Conservation (phyloP, 2,797 vertebrate genomes). For the Vespertilio murinus region DNA sequence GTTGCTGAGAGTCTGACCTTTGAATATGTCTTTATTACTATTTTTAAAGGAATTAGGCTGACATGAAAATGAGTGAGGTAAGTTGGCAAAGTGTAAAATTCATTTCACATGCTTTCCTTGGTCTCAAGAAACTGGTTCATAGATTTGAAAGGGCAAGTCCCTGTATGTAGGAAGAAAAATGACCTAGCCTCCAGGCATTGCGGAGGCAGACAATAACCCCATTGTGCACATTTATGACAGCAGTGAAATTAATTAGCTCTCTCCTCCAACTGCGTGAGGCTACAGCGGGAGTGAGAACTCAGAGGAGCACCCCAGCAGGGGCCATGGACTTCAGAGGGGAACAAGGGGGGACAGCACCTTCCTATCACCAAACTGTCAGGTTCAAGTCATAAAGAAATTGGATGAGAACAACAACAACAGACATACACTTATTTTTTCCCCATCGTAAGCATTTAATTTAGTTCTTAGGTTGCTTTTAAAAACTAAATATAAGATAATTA, state of each 20-base stretch:
- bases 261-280: background rate
- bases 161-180: conserved; percentile 57
- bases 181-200: conserved; percentile 37
- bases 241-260: conserved; percentile 65
- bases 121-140: conserved; percentile 65
- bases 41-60: conserved; percentile 51
- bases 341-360: background rate
- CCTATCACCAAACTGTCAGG: background rate
- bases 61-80: conserved; percentile 25
- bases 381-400: conserved; percentile 58
- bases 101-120: conserved; percentile 69
- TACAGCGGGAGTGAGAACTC: background rate
- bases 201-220: conserved; percentile 48
- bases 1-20: background rate
- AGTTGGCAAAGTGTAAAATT: conserved; percentile 39
- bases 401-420: conserved; percentile 28
- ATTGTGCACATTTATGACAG: conserved; percentile 52
- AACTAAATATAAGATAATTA: conserved; percentile 71
- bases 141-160: conserved; percentile 65
- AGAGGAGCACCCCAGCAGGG: background rate
- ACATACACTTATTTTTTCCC: background rate
- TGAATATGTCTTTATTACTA: background rate
- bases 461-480: conserved; percentile 71
- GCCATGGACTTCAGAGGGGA: background rate
- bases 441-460: conserved; percentile 71